Conservation (phyloP, 2,113 vertebrate species). For the Phyllopteryx taeniolatus region DNA sequence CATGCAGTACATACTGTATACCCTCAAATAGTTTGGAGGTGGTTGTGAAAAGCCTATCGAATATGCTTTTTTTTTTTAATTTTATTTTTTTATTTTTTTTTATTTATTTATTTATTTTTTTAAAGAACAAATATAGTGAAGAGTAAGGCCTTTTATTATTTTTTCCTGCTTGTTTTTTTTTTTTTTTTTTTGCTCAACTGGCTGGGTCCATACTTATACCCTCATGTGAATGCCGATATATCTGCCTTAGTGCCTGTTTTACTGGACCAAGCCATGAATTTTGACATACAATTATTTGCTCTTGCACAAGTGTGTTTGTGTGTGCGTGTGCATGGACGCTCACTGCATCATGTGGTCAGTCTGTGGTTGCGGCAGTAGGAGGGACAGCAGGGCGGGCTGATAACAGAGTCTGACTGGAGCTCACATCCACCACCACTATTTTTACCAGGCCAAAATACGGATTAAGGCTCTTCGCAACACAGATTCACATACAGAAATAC, state of each 20-base stretch:
- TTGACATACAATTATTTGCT: constrained; percentile 49
- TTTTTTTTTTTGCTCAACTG: constrained; percentile 51
- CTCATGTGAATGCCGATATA: constrained; percentile 50
- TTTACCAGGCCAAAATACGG: constrained; percentile 65
- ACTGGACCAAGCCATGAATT: constrained; percentile 44
- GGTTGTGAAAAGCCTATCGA: too few species aligned
- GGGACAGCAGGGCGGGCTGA: constrained; percentile 65
- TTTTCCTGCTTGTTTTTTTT: constrained; percentile 38
- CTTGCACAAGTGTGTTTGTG: constrained; percentile 31
- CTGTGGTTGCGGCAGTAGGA: constrained; percentile 70
- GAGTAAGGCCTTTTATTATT: constrained; percentile 19
- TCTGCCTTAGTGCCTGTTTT: constrained; percentile 47
- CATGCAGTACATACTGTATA: too few species aligned
- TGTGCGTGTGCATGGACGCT: constrained; percentile 2
- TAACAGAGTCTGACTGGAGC: constrained; percentile 72
- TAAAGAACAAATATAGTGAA: constrained; percentile 16
- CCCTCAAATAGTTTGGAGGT: too few species aligned
- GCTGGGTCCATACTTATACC: constrained; percentile 46
- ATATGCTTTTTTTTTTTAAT: too few species aligned
- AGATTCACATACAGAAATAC: constrained; percentile 23
- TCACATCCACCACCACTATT: constrained; percentile 74
- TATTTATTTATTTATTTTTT: too few species aligned
- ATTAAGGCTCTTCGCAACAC: constrained; percentile 50
- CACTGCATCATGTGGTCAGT: constrained; percentile 60
- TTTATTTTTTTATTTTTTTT: too few species aligned